Base-by-base conservation (phyloP, 2,888 invertebrate species). In the Horisme vitalbata region DNA sequence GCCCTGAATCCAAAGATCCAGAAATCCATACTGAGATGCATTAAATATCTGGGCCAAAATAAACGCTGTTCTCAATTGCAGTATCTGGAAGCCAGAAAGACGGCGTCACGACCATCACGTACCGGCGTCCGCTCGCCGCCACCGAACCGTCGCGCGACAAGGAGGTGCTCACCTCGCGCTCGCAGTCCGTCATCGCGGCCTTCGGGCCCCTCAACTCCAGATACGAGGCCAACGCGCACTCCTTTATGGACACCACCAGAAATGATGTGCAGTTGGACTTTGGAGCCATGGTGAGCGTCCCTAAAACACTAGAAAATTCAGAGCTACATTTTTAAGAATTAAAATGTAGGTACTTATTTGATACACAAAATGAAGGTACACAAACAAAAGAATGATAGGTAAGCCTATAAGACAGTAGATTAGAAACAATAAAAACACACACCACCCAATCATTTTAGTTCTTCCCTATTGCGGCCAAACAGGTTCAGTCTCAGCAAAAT, bases 191-290 rank as follows among this genome's bases (percentile, higher is more conserved):
- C 2, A 95, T 97, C 39, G 97, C 96, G 0, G 97, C 97, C 3
- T 95, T 97, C 60, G 97, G 97, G 0, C 94, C 95, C 0, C 87
- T 97, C 18, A 96, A 96, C 86, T 90, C 92, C 0, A 83, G 93
- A 38, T 93, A 93, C 60, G 96, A 97, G 74, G 96, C 97, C 3
- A 96, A 96, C 65, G 95, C 96, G 0, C 97, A 97, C 75, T 92
- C 93, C 36, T 91, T 91, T 52, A 91, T 92, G 70, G 95, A 95
- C 66, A 93, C 93, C 61, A 95, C 94, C 0, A 91, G 90, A 57
- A 93, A 90, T 37, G 95, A 96, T 63, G 91, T 94, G 57, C 93
- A 93, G 64, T 93, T 97, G n/a, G 94, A 96, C 83, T 96, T 96
- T 71, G 93, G 94, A 24, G 79, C 91, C 46, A 81, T 83, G 78